Conservation (phyloP, 1,140 invertebrate genomes). For the Tetramorium parvispinum region DNA sequence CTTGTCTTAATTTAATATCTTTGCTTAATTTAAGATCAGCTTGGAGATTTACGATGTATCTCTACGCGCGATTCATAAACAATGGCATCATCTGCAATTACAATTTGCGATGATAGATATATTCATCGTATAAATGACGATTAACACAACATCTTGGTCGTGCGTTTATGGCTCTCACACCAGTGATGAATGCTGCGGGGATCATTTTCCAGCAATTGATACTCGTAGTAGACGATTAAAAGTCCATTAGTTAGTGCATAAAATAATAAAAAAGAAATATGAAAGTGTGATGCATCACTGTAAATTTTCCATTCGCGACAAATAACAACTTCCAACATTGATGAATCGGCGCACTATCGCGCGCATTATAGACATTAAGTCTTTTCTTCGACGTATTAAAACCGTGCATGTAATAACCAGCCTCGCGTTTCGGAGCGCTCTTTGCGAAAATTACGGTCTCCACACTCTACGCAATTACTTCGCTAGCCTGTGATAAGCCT, state of each 20-base stretch:
- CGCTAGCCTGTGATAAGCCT: constrained; percentile 19
- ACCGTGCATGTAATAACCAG: constrained; percentile 22
- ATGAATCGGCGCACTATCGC: background rate
- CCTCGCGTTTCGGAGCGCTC: background rate
- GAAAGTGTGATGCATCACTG: background rate
- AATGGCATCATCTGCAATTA: constrained; percentile 49
- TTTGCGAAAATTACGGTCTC: constrained; percentile 27
- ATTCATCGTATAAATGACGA: background rate
- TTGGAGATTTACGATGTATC: background rate
- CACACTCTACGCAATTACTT: background rate
- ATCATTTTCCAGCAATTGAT: constrained; percentile 22
- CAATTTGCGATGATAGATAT: constrained; percentile 30
- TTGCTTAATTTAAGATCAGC: background rate
- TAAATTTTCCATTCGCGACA: background rate
- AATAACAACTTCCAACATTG: constrained; percentile 19
- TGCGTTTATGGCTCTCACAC: background rate
- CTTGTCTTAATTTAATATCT: background rate
- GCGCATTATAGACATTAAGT: background rate
- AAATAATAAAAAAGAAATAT: constrained; percentile 1
- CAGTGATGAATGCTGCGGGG: constrained; percentile 2
- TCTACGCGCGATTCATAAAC: constrained; percentile 5
- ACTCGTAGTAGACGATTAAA: constrained; percentile 14
- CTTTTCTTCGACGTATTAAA: constrained; percentile 5
- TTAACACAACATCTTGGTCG: constrained; percentile 6
- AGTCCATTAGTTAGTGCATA: background rate